phyloP scores from a whole-genome alignment of 1,140 invertebrate genomes.

The Dufourea novaeangliae region DNA sequence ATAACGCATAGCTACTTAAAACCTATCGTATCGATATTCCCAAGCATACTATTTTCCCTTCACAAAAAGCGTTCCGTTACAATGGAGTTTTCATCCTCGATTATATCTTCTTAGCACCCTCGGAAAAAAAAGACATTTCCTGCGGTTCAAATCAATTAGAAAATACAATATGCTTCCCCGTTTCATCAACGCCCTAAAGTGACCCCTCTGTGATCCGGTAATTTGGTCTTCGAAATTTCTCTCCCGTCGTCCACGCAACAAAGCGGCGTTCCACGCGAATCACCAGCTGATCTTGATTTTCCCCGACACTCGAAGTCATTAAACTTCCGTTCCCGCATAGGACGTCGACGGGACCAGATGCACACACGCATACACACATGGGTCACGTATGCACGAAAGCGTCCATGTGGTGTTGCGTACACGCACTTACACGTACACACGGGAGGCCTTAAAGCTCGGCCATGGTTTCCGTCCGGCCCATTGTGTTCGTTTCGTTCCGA shows the following conservation, averaged over 20 bases:
- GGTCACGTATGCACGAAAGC: background rate
- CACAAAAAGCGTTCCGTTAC: background rate
- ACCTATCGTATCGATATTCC: too few relatives aligned
- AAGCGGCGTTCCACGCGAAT: background rate
- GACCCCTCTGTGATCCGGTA: background rate
- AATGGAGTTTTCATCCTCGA: too few relatives aligned
- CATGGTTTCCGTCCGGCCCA: constrained; percentile 68
- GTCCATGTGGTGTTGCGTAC: constrained; percentile 6
- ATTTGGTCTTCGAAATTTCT: background rate
- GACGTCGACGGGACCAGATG: constrained; percentile 34
- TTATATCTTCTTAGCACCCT: too few relatives aligned
- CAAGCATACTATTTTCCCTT: background rate
- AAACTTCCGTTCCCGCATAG: constrained; percentile 38
- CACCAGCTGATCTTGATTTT: constrained; percentile 36
- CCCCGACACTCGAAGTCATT: constrained; percentile 42
- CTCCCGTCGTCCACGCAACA: background rate
- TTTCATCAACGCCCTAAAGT: background rate
- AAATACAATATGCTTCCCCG: background rate
- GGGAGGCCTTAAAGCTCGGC: constrained; percentile 52
- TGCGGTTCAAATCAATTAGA: background rate
- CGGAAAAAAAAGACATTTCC: background rate
- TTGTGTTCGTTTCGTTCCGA: constrained; percentile 66
- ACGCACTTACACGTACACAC: background rate
- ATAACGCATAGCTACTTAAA: too few relatives aligned
- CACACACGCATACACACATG: background rate